Evolutionary conservation across 2,113 vertebrate species (phyloP).

Genomic region (Tachysurus vachellii): DNA sequence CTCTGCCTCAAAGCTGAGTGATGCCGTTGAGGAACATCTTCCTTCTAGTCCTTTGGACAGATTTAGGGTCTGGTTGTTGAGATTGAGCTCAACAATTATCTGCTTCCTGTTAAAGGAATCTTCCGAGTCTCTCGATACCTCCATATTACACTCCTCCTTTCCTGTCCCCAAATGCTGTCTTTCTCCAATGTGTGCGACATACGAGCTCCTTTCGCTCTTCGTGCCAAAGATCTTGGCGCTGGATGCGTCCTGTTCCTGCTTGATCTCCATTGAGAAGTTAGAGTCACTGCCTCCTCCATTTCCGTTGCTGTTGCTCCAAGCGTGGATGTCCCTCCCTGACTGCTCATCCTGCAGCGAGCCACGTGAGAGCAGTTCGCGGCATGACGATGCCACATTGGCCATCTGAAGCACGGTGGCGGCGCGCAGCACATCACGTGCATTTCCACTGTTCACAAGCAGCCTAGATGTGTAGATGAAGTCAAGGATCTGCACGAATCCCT

Average conservation of each 20-base stretch:
- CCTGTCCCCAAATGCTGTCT: slow-evolving; percentile 34
- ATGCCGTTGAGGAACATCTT: slow-evolving; percentile 56
- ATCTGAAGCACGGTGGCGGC: slow-evolving; percentile 84
- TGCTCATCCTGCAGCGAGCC: slow-evolving; percentile 74
- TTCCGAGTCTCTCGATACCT: slow-evolving; percentile 68
- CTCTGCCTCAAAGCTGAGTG: slow-evolving; percentile 49
- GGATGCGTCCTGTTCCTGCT: slow-evolving; percentile 64
- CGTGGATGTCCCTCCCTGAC: slow-evolving; percentile 59
- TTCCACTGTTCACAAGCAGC: slow-evolving; percentile 81
- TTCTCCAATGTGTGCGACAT: slow-evolving; percentile 78
- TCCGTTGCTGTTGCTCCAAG: slow-evolving; percentile 27
- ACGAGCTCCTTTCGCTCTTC: slow-evolving; percentile 74
- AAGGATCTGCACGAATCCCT: slow-evolving; percentile 86
- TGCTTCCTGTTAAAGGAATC: slow-evolving; percentile 75
- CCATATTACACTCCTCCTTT: slow-evolving; percentile 71
- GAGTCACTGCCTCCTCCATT: neutral
- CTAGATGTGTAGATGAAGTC: slow-evolving; percentile 90
- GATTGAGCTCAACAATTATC: slow-evolving; percentile 87
- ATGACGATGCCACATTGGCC: slow-evolving; percentile 81
- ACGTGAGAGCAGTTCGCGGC: slow-evolving; percentile 81
- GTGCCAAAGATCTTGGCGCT: slow-evolving; percentile 79
- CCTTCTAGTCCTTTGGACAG: slow-evolving; percentile 81
- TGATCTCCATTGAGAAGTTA: slow-evolving; percentile 40
- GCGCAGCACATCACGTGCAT: slow-evolving; percentile 82
- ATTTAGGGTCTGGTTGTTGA: slow-evolving; percentile 86